A percentile compares a stretch with the other conserved stretches of the same genome.
Evolutionary conservation across 1,140 invertebrate species (phyloP).

Genomic region (Leptinotarsa texana): DNA sequence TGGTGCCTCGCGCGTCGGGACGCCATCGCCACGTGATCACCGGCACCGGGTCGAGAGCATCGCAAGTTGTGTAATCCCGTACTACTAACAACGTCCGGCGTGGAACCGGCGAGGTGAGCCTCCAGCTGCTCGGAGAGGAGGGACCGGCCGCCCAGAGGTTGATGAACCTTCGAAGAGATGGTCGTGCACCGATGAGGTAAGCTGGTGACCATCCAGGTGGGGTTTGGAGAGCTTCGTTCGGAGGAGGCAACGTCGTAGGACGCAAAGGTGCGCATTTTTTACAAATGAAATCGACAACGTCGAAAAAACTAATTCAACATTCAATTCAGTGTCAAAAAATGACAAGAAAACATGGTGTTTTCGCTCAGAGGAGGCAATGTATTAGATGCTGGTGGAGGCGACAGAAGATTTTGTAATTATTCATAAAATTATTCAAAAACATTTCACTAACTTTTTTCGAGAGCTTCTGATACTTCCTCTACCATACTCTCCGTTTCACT

Average conservation of each 20-base stretch:
- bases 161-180: slow-evolving; percentile 43
- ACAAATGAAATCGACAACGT: no score
- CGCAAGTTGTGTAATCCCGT: slow-evolving; percentile 51
- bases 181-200: slow-evolving; percentile 28
- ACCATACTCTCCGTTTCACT: no score
- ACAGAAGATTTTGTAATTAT: no score
- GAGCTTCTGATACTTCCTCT: no score
- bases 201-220: slow-evolving; percentile 3
- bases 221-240: not conserved
- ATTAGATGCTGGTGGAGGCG: no score
- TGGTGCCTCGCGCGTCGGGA: slow-evolving; percentile 40
- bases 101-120: slow-evolving; percentile 24
- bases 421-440: no score
- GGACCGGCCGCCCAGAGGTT: slow-evolving; percentile 45
- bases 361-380: no score
- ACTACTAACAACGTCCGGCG: slow-evolving; percentile 44
- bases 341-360: no score
- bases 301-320: no score
- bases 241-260: not conserved
- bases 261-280: no score
- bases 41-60: slow-evolving; percentile 31
- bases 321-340: no score
- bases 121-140: slow-evolving; percentile 21
- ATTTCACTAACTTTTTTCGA: no score
- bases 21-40: slow-evolving; percentile 34